phyloP scores from a whole-genome alignment of 2,797 vertebrate species.

The Acropternis orthonyx region DNA sequence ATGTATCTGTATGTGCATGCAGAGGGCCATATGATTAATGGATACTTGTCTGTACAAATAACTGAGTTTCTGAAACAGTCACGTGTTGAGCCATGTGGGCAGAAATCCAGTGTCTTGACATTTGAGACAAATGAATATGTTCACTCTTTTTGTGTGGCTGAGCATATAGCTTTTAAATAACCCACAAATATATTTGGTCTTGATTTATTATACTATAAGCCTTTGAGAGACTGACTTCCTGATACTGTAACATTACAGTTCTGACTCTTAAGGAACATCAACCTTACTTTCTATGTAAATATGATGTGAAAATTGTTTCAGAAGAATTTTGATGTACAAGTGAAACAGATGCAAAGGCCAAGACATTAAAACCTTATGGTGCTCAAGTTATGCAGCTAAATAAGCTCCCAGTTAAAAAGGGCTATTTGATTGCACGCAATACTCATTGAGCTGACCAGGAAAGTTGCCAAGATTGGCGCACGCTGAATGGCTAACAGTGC shows the following conservation, averaged over 20 bases:
- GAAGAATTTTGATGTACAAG: not conserved
- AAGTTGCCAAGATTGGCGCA: slow-evolving; percentile 17
- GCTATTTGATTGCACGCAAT: not conserved
- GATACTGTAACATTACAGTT: not conserved
- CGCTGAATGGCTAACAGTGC: slow-evolving; percentile 26
- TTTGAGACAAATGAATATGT: not conserved
- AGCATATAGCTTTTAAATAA: not conserved
- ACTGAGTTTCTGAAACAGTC: not conserved
- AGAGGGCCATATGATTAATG: not conserved
- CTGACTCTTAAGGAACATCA: not conserved
- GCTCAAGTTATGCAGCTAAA: not conserved
- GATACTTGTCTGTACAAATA: not conserved
- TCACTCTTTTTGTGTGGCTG: not conserved
- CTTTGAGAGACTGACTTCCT: not conserved
- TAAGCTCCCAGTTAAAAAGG: not conserved
- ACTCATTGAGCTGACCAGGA: slow-evolving; percentile 10
- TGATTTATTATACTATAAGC: not conserved
- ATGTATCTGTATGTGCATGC: not conserved
- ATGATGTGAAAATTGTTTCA: not conserved
- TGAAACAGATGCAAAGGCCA: not conserved
- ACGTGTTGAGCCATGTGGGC: not conserved
- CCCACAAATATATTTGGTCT: not conserved
- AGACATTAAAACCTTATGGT: not conserved
- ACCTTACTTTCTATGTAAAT: not conserved
- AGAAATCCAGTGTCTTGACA: not conserved